Evolutionary conservation across 2,797 vertebrate genomes (phyloP), one percentile per base, ranked within the genome.

Genomic region (Pagetopsis macropterus): DNA sequence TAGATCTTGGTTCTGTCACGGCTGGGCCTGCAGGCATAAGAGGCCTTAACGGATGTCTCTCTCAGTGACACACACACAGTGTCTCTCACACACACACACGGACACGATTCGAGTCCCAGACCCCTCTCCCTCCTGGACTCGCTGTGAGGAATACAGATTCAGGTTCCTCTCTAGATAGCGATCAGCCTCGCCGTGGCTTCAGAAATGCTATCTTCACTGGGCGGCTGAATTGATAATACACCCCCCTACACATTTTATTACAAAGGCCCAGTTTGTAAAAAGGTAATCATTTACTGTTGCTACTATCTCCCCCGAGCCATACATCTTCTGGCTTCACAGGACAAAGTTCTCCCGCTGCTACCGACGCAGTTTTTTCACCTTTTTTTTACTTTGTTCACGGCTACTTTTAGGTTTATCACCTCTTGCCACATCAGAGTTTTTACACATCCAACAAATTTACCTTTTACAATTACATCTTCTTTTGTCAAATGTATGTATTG

Each of bases 271-370:
- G 95, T 96, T 95, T 95, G 95, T 96, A 96, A 95, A 92, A 95
- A 96, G 94, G 95, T 96, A 95, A 96, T 96, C 95, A 96, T 96
- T 97, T 97, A 93, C 94, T 96, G 95, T 86, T 92, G 91, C 91
- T 89, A 90, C 96, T 96, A 95, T 96, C 96, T 96, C 94, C 95
- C 92, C 95, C 94, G 93, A 95, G 94, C 94, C 94, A 94, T 95
- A 96, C 96, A 96, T 97, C 96, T 95, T 93, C 95, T 96, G 96
- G 95, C 94, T 97, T 96, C 95, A 94, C 95, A 95, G 96, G 95
- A 96, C 95, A 92, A 92, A 91, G 89, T 91, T 96, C 96, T 96
- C 94, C 95, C 85, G 93, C 95, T 95, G 95, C 94, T 95, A 94
- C 88, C 46, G 8, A 83, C 55, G 62, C 81, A 75, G 65, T 77